Conservation (phyloP, 1,140 invertebrate species). For the Cotesia glomerata region DNA sequence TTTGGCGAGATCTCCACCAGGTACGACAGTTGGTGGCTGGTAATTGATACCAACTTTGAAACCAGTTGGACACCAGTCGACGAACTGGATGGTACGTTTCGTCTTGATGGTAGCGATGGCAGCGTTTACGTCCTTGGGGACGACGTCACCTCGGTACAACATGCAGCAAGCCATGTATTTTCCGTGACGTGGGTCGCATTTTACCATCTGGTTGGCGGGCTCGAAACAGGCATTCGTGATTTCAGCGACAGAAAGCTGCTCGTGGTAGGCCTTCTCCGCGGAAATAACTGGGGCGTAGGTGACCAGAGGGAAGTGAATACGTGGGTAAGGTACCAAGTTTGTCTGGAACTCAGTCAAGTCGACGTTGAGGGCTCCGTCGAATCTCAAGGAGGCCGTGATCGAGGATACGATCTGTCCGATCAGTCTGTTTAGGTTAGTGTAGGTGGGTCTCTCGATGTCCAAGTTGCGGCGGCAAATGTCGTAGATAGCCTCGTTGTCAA, state of each 20-base stretch:
- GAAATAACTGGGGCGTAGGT: conserved; percentile 68
- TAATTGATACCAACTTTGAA: conserved; percentile 31
- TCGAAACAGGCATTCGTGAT: conserved; percentile 68
- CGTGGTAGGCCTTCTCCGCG: conserved; percentile 61
- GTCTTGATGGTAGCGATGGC: conserved; percentile 28
- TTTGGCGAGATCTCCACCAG: conserved; percentile 29
- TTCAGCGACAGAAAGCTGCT: conserved; percentile 28
- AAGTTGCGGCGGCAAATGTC: conserved; percentile 58
- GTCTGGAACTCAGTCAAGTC: conserved; percentile 32
- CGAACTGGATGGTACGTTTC: conserved; percentile 28
- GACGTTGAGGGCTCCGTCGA: conserved; percentile 35
- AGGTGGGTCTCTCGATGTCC: conserved; percentile 75
- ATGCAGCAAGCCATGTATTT: conserved; percentile 69
- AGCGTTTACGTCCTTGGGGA: conserved; percentile 69
- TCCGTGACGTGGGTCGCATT: conserved; percentile 61
- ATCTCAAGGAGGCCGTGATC: conserved; percentile 68
- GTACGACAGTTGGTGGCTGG: conserved; percentile 28
- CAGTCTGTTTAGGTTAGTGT: conserved; percentile 77
- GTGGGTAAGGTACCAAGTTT: conserved; percentile 28
- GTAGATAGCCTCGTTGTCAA: conserved; percentile 33
- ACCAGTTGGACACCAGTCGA: conserved; percentile 30
- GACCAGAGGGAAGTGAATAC: conserved; percentile 49
- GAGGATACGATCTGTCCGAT: conserved; percentile 72
- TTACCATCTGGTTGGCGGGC: conserved; percentile 71
- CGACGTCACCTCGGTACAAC: conserved; percentile 69